Evolutionary conservation across 2,797 vertebrate species (phyloP).

Genomic region (Galaxias olidus): DNA sequence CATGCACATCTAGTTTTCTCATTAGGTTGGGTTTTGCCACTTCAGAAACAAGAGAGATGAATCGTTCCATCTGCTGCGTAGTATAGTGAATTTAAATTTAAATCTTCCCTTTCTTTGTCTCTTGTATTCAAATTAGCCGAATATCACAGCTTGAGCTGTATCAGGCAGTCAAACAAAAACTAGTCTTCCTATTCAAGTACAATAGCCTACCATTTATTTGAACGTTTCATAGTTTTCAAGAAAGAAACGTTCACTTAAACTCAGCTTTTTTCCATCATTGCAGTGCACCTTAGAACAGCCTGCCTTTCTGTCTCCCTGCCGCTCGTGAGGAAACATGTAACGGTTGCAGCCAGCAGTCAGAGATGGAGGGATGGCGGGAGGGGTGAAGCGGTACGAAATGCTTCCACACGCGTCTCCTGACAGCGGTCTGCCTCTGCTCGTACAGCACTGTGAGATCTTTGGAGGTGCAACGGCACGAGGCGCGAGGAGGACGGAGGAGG

Average conservation of each 20-base stretch:
- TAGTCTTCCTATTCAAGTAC: too few species aligned
- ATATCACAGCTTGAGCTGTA: not conserved
- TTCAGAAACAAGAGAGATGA: slow-evolving; percentile 57
- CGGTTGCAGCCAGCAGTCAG: too few species aligned
- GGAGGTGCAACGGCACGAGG: slow-evolving; percentile 2
- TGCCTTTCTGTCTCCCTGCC: too few species aligned
- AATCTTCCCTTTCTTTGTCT: not conserved
- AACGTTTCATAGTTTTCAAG: too few species aligned
- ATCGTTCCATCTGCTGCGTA: slow-evolving; percentile 50
- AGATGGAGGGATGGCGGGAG: slow-evolving; percentile 8
- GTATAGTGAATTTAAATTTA: slow-evolving; percentile 5
- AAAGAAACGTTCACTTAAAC: too few species aligned
- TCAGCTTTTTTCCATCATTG: too few species aligned
- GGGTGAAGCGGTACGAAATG: slow-evolving; percentile 29
- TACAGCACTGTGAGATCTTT: slow-evolving; percentile 15
- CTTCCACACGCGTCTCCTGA: slow-evolving; percentile 8
- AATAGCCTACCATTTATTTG: too few species aligned
- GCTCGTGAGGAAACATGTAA: too few species aligned
- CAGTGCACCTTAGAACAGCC: too few species aligned
- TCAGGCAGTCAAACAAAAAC: too few species aligned
- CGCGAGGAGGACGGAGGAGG: not conserved
- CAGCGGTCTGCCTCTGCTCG: slow-evolving; percentile 8
- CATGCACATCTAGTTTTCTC: slow-evolving; percentile 53
- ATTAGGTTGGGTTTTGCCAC: slow-evolving; percentile 59
- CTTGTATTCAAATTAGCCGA: not conserved